Base-by-base conservation (phyloP, 2,797 vertebrate genomes). In the Lacerta viridis region DNA sequence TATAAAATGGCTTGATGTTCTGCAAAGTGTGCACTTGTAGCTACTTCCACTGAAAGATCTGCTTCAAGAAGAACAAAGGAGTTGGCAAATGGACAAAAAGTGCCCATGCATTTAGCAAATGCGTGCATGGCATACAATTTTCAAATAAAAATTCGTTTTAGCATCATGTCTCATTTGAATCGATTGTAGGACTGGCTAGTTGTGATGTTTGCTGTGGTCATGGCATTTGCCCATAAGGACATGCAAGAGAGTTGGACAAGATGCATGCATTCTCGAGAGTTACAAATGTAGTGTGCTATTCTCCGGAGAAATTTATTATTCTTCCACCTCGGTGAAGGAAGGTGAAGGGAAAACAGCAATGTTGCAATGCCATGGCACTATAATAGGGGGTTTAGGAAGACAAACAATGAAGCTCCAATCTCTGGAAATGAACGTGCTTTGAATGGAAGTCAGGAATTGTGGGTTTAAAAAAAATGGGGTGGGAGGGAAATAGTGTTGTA, bases 221-320 rank as follows among this genome's bases (percentile, higher is more conserved):
- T 64, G 50, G 25, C 76, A 9, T 77, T 83, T 94, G 41, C 43
- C 61, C 82, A 76, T 74, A 69, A 87, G 50, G 50, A 71, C 11
- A 78, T 71, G 85, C 83, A 68, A 68, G 27, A 69, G 11, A 39
- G 23, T 74, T 76, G 64, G 64, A 15, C 89, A 85, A 71, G 64
- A 86, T 1, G 0, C 80, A 7, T 39, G 89, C 80, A 77, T 91
- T 23, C 87, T 13, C 66, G 82, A 90, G 89, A 69, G 29, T 36
- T 81, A 69, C 8, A 83, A 13, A 55, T 85, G 33, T 3, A 55
- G 68, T 79, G 17, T 64, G 46, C 11, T 83, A 68, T 76, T 90
- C 74, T 93, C 90, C 41, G 85, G 92, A 88, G 90, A 72, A 55
- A 78, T 72, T 88, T 39, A 88, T 83, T 83, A 23, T 76, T 78